Evolutionary conservation across 2,113 vertebrate genomes (phyloP).

Genomic region (Grus americana): DNA sequence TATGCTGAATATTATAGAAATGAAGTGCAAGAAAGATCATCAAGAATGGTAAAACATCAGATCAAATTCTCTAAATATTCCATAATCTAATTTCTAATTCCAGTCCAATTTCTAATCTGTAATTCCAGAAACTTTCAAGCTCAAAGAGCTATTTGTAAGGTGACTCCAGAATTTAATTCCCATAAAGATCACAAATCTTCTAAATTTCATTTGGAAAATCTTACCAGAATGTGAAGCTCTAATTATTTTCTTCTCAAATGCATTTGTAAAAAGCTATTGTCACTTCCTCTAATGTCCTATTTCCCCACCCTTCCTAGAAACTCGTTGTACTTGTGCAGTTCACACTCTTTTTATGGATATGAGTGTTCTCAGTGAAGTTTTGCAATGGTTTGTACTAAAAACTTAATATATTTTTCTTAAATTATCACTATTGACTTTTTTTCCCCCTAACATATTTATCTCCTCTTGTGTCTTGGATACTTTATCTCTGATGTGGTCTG

Average conservation of each 20-base stretch:
- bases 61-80: background rate
- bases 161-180: background rate
- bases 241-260: background rate
- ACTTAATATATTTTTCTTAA: background rate
- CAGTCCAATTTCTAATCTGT: background rate
- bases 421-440: background rate
- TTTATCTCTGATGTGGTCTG: background rate
- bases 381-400: background rate
- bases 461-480: background rate
- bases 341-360: background rate
- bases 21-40: background rate
- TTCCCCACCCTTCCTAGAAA: background rate
- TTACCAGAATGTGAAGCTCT: background rate
- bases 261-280: background rate
- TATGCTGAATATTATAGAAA: background rate
- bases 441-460: background rate
- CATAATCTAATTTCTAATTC: background rate
- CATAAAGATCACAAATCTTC: background rate
- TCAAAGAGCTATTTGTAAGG: background rate
- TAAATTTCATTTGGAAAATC: background rate
- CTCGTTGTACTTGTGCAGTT: background rate
- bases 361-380: background rate
- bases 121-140: background rate
- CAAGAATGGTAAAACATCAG: background rate
- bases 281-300: background rate